Evolutionary conservation across 2,113 vertebrate species (phyloP), one percentile per base, ranked within the genome.

Genomic region (Platysternon megacephalum): DNA sequence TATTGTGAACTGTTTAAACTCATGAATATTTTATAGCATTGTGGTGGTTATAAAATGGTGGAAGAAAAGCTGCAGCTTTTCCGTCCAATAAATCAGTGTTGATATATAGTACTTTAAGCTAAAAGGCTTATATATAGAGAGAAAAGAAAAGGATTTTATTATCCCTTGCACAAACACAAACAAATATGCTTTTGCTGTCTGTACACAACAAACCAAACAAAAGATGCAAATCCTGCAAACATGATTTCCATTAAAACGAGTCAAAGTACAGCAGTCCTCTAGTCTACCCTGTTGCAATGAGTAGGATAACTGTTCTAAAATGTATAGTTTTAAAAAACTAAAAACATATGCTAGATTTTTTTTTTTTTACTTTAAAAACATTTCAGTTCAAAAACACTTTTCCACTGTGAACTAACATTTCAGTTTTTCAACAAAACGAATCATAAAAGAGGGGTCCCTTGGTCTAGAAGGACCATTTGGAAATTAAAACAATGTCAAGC

Each of bases 161-260:
- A 79, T 46, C 87, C 55, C 44, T 86, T 12, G 46, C 42, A 55
- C 88, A 85, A 92, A 61, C 22, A 8, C 11, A 55, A 61, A n/a
- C 51, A n/a, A 5, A 6, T 44, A 55, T 94, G 87, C 86, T 80
- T 85, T 3, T 79, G 61, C 84, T 80, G 90, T 80, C 86, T 39
- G 42, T n/a, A 84, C n/a, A 39, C 0, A 0, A 85, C 49, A 68
- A 55, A 12, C 39, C 61, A 94, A 81, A 94, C 85, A 89, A 94
- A 90, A 91, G 85, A 84, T 55, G 56, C 55, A 78, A 94, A 79
- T 68, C 49, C 24, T 13, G 87, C 52, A 94, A 88, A 81, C 72
- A 86, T 9, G 29, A 26, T 44, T 52, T 85, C 58, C 42, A 8
- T 2, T 79, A 82, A 55, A 88, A 72, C 55, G 42, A 83, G 26